Base-by-base conservation (phyloP, 2,113 vertebrate species). In the Scalopus aquaticus region DNA sequence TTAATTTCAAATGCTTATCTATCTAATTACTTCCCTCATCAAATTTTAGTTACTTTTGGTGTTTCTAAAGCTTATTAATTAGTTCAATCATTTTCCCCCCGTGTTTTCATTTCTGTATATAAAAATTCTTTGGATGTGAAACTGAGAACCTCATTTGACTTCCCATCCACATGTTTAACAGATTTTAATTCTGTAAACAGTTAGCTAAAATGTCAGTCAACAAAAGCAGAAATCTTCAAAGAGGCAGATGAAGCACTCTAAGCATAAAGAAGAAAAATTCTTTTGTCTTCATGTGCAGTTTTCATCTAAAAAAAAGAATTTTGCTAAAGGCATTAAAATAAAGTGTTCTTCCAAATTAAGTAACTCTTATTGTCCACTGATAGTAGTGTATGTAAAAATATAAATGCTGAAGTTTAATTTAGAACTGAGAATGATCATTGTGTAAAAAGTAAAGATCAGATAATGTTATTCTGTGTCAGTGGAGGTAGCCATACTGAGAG, bases 191-290 rank as follows among this genome's bases (percentile, higher is more conserved):
- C 35, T 54, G 2, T 70, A 81, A 95, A 88, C 16, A 37, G 17
- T 67, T 10, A 58, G 49, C 73, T 94, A 76, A n/a, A 82, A 92
- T 78, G 85, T 58, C n/a, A 92, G n/a, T 67, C 13, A 64, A 82
- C 8, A 74, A 78, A 87, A 76, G 2, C 15, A 72, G 9, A 37
- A 37, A 1, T 65, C 35, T 83, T 92, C 70, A 76, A 82, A 95
- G n/a, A 92, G 7, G 0, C 28, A 90, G 90, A 65, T 54, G 65
- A 90, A 64, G 17, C 44, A 64, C 15, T 88, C 9, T 7, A 35
- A 26, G 20, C 3, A 0, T 28, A 20, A 54, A 39, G 39, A 72
- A 42, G 24, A 72, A 2, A 5, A 0, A 8, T 7, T 1, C 80
- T 78, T 95, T 92, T 20, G 62, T 37, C 7, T 5, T 20, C 78